Conservation (phyloP, 2,113 vertebrate genomes). For the Phalacrocorax aristotelis region DNA sequence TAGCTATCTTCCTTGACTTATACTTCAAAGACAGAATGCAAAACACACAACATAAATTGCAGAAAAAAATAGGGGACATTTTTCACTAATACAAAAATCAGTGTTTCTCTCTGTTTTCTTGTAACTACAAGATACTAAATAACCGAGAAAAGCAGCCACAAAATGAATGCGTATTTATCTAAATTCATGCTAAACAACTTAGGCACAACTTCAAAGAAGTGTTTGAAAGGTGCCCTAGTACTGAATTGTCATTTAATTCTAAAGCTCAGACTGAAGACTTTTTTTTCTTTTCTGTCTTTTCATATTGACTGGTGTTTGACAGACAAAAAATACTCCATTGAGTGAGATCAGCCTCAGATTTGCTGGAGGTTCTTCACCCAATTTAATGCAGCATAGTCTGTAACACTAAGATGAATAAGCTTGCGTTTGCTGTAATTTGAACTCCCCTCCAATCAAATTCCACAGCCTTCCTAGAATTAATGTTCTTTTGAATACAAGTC, state of each 20-base stretch:
- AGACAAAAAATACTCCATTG: background rate
- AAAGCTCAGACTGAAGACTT: background rate
- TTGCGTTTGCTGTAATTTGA: background rate
- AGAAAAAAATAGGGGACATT: background rate
- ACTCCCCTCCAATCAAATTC: background rate
- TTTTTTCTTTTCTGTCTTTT: background rate
- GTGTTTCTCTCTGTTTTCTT: background rate
- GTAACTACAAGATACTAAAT: background rate
- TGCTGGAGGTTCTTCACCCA: background rate
- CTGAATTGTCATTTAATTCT: background rate
- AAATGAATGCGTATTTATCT: background rate
- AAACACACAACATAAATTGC: background rate
- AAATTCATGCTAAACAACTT: background rate
- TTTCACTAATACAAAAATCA: background rate
- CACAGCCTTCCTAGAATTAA: background rate
- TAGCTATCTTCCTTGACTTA: background rate
- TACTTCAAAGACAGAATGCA: background rate
- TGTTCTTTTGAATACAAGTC: background rate
- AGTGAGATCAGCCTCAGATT: background rate
- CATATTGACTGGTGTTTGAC: background rate
- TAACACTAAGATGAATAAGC: background rate
- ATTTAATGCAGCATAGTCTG: background rate
- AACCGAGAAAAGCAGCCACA: background rate
- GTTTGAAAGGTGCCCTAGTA: background rate
- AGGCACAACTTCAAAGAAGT: background rate